These are phyloP conservation scores for Hyles vespertilio DNA, from an alignment of 1,140 invertebrate species.

Conservation along the genomic window DNA sequence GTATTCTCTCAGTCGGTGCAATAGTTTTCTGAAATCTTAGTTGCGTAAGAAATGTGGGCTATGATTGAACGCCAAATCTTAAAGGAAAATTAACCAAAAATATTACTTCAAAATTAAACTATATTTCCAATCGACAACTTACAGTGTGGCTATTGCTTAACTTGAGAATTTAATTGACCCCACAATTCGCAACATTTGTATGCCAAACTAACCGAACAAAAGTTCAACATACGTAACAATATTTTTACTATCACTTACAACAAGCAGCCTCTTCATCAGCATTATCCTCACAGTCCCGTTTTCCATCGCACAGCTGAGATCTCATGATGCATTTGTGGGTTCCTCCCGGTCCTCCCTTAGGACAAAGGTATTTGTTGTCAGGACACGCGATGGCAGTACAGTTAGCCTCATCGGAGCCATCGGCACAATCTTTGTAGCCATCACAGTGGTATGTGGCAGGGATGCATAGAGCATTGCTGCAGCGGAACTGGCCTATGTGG, in stretches of 20 bases:
- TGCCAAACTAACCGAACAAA: too few relatives aligned
- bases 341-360: conserved; percentile 81
- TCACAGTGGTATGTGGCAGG: conserved; percentile 89
- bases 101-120: too few relatives aligned
- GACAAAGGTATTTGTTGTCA: conserved; percentile 94
- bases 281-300: conserved; percentile 91
- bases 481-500: conserved; percentile 93
- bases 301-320: conserved; percentile 92
- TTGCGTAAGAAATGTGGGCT: too few relatives aligned
- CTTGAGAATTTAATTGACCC: too few relatives aligned
- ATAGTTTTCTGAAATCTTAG: too few relatives aligned
- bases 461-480: conserved; percentile 95
- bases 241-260: conserved; percentile 89
- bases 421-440: conserved; percentile 89
- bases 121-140: too few relatives aligned
- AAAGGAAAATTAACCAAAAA: too few relatives aligned
- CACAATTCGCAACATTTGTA: too few relatives aligned
- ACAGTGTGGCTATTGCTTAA: too few relatives aligned
- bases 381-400: conserved; percentile 93
- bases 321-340: conserved; percentile 91
- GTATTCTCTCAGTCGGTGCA: too few relatives aligned
- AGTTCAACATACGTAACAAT: too few relatives aligned
- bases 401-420: conserved; percentile 92
- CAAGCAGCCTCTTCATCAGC: conserved; percentile 93
- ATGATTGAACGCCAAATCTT: too few relatives aligned